Percentiles rank a stretch among this genome's conserved stretches.
These are phyloP conservation scores for Oplegnathus fasciatus DNA, from an alignment of 2,113 vertebrate species.

Conservation along the genomic window DNA sequence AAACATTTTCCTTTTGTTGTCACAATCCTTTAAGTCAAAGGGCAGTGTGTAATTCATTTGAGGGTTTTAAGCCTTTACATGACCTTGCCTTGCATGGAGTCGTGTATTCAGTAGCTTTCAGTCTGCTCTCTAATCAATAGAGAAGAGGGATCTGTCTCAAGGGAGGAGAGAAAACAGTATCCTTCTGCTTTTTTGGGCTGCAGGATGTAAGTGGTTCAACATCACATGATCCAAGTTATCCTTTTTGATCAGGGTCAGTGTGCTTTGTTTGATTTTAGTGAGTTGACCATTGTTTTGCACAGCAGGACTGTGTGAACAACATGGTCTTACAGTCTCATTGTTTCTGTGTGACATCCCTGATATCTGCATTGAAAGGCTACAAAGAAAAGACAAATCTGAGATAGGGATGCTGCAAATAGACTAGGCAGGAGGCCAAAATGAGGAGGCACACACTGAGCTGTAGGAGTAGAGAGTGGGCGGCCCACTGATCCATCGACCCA, in stretches of 20 bases:
- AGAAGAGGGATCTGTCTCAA: slow-evolving; percentile 57
- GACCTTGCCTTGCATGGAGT: slow-evolving; percentile 55
- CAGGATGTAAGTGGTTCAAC: slow-evolving; percentile 43
- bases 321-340: slow-evolving; percentile 51
- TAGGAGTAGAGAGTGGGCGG: slow-evolving; percentile 72
- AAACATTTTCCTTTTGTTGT: slow-evolving; percentile 32
- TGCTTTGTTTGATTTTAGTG: slow-evolving; percentile 66
- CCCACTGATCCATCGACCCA: slow-evolving; percentile 74
- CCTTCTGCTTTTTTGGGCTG: slow-evolving; percentile 47
- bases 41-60: slow-evolving; percentile 37
- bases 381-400: slow-evolving; percentile 75
- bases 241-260: slow-evolving; percentile 58
- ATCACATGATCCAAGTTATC: slow-evolving; percentile 56
- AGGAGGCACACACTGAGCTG: slow-evolving; percentile 73
- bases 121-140: slow-evolving; percentile 72
- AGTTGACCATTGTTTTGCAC: slow-evolving; percentile 50
- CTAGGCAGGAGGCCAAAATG: slow-evolving; percentile 75
- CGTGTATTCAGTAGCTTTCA: slow-evolving; percentile 68
- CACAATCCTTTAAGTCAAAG: slow-evolving; percentile 55
- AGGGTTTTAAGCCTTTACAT: slow-evolving; percentile 55
- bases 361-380: slow-evolving; percentile 63
- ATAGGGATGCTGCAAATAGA: slow-evolving; percentile 78
- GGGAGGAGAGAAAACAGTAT: slow-evolving; percentile 60
- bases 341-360: slow-evolving; percentile 68
- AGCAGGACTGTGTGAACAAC: slow-evolving; percentile 62